Percentiles rank a stretch among this genome's conserved stretches.
Evolutionary conservation across 2,888 invertebrate genomes (phyloP).

Genomic region (Sphaerolaimus hirsutus): DNA sequence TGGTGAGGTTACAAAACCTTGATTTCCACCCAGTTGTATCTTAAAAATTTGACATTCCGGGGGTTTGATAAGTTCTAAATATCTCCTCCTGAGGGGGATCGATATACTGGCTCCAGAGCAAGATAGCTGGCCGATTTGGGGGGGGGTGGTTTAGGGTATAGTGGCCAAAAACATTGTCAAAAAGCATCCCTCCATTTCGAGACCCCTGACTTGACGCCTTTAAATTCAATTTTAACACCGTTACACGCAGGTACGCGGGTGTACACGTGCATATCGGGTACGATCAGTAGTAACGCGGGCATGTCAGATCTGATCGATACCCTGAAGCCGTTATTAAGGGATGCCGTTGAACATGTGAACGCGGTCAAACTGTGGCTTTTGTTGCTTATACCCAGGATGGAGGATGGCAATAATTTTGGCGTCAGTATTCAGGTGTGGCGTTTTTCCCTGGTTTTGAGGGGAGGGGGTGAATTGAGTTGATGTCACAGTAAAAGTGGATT

Average conservation of each 20-base stretch:
- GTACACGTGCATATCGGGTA: conserved; percentile 54
- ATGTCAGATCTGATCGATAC: conserved; percentile 62
- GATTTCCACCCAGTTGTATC: too few relatives aligned
- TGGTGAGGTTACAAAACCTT: too few relatives aligned
- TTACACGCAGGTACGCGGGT: conserved; percentile 49
- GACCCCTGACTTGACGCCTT: too few relatives aligned
- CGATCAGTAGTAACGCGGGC: conserved; percentile 60
- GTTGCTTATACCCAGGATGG: conserved; percentile 92
- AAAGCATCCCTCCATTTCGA: too few relatives aligned
- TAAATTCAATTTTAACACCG: too few relatives aligned
- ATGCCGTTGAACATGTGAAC: conserved; percentile 80
- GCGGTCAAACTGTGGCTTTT: conserved; percentile 97
- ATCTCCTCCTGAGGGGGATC: too few relatives aligned
- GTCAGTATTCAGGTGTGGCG: conserved; percentile 56
- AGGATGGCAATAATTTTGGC: conserved; percentile 97
- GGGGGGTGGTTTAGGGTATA: too few relatives aligned
- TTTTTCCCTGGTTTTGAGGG: not conserved
- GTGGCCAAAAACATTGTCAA: too few relatives aligned
- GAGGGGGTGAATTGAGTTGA: not conserved
- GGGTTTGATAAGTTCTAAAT: too few relatives aligned
- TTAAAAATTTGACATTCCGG: too few relatives aligned
- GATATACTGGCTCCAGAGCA: too few relatives aligned
- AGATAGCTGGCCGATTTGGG: too few relatives aligned
- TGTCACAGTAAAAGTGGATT: not conserved
- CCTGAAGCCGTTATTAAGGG: conserved; percentile 81